A percentile compares a stretch with the other conserved stretches of the same genome.
Evolutionary conservation across 2,888 invertebrate species (phyloP).

Genomic region (Parascotia fuliginaria): DNA sequence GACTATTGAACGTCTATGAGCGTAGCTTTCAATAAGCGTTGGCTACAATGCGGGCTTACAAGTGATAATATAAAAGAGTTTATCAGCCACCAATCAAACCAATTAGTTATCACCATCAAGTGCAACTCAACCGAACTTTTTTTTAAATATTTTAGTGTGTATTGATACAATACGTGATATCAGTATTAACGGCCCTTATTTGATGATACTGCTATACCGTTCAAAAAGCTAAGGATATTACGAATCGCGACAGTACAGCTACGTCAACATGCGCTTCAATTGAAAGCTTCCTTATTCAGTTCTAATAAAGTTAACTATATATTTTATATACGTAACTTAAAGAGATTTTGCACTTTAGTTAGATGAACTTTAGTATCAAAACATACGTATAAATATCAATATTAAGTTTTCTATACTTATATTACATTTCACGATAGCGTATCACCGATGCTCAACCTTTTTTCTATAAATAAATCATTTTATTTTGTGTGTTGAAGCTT

Average conservation of each 20-base stretch:
- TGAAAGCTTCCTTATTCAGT: constrained; percentile 1
- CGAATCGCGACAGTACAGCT: not conserved
- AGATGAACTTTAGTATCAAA: not conserved
- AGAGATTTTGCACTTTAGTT: not conserved
- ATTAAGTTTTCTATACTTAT: no score
- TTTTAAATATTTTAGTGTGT: no score
- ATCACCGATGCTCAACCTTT: not conserved
- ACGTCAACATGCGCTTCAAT: not conserved
- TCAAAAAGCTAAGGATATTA: not conserved
- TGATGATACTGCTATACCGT: not conserved
- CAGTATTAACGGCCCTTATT: not conserved
- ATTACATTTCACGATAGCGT: no score
- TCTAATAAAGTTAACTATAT: not conserved
- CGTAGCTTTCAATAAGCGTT: not conserved
- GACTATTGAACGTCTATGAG: not conserved
- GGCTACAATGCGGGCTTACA: not conserved
- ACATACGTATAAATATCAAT: not conserved
- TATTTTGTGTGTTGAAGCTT: no score
- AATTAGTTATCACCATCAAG: not conserved
- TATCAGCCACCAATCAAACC: not conserved
- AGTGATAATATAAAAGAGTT: not conserved
- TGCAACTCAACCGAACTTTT: no score
- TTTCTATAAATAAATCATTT: not conserved
- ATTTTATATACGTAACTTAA: not conserved
- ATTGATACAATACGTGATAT: no score